These are phyloP conservation scores for Beaufortia kweichowensis DNA, from an alignment of 2,113 vertebrate genomes.

Conservation along the genomic window DNA sequence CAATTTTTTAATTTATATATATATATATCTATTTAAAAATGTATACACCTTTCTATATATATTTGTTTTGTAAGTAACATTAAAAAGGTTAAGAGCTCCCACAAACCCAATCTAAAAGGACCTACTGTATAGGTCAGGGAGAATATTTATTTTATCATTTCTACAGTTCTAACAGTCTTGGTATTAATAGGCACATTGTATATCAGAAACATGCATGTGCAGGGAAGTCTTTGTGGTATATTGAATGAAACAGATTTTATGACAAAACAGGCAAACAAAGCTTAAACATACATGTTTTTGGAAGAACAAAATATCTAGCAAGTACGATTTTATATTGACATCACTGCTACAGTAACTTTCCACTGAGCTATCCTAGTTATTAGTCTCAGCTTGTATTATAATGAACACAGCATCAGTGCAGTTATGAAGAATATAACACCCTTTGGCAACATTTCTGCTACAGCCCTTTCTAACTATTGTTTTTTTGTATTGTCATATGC, in stretches of 20 bases:
- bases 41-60: not conserved
- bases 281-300: not conserved
- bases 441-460: constrained; percentile 1
- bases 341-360: constrained; percentile 10
- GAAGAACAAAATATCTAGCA: constrained; percentile 4
- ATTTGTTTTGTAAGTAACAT: not conserved
- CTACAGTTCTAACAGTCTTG: constrained; percentile 60
- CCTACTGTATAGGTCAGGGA: not conserved
- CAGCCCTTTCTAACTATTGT: constrained; percentile 31
- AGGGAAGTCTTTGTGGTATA: not conserved
- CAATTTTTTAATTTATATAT: not conserved
- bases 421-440: constrained; percentile 1
- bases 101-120: not conserved
- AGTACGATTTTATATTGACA: not conserved
- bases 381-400: not conserved
- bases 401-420: constrained; percentile 16
- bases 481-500: not conserved
- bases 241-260: not conserved
- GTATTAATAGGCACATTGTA: constrained; percentile 60
- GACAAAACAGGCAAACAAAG: not conserved
- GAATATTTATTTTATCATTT: not conserved
- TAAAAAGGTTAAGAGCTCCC: not conserved
- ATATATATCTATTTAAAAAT: not conserved
- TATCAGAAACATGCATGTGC: constrained; percentile 43
- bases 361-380: not conserved